A percentile compares a stretch with the other conserved stretches of the same genome.
phyloP scores from a whole-genome alignment of 1,140 invertebrate genomes.

The Cydia splendana region DNA sequence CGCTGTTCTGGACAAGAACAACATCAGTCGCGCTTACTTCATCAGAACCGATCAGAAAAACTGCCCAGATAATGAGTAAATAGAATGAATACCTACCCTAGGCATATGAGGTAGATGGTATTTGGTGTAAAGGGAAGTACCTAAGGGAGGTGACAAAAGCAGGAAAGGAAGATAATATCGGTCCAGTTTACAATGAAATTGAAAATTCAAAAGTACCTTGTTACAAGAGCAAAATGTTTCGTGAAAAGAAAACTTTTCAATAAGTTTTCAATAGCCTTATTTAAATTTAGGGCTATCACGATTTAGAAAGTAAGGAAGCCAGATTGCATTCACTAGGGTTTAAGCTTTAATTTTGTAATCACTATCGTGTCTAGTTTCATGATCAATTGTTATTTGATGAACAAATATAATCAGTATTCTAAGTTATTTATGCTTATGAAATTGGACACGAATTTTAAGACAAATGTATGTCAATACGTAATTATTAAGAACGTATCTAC shows the following conservation, averaged over 20 bases:
- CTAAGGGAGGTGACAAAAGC: no score
- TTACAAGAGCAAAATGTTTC: not conserved
- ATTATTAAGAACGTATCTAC: not conserved
- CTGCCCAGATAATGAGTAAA: constrained; percentile 76
- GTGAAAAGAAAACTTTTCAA: not conserved
- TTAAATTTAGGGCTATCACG: not conserved
- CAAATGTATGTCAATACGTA: not conserved
- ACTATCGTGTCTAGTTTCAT: constrained; percentile 41
- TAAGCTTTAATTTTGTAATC: constrained; percentile 19
- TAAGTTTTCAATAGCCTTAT: no score
- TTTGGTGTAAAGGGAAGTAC: no score
- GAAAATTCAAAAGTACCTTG: not conserved
- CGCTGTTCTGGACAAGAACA: constrained; percentile 80
- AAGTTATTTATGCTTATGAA: constrained; percentile 40
- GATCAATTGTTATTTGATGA: constrained; percentile 34
- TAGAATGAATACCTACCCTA: constrained; percentile 6
- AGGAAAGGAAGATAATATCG: no score
- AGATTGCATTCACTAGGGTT: constrained; percentile 38
- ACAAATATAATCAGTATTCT: constrained; percentile 5
- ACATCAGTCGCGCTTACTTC: constrained; percentile 81
- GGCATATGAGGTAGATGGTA: not conserved
- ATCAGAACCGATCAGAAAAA: constrained; percentile 84
- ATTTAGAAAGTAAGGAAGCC: not conserved
- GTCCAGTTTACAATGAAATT: not conserved
- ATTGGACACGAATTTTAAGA: constrained; percentile 36